Conservation (phyloP, 2,113 vertebrate genomes). For the Setophaga coronata region DNA sequence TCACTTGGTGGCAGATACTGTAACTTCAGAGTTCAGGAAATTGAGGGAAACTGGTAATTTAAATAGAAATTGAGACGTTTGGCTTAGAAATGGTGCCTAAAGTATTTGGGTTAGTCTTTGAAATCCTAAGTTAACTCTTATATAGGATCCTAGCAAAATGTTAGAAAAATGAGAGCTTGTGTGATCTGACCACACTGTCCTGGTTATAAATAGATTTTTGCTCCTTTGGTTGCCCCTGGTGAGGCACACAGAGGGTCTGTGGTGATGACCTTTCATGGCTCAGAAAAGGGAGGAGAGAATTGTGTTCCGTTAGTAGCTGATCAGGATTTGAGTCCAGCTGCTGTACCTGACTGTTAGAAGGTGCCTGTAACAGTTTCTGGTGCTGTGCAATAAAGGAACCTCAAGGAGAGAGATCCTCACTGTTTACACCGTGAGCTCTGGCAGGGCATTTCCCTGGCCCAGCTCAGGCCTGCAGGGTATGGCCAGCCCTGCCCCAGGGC, state of each 20-base stretch:
- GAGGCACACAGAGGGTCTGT: fast-evolving
- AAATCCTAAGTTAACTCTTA: background rate
- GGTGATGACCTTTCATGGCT: background rate
- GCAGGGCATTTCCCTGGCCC: background rate
- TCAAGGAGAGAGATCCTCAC: background rate
- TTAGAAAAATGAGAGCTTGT: background rate
- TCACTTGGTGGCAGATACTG: background rate
- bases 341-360: background rate
- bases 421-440: background rate
- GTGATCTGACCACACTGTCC: background rate
- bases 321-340: background rate
- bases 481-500: fast-evolving
- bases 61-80: background rate
- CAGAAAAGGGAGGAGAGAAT: background rate
- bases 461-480: background rate
- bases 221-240: background rate
- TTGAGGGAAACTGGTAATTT: background rate
- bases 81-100: background rate
- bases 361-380: background rate
- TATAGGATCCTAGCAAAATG: background rate
- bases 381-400: background rate
- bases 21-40: background rate
- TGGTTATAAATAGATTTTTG: background rate
- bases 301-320: fast-evolving
- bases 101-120: background rate